Conservation (phyloP, 1,140 invertebrate species). For the Drosophila tristis region DNA sequence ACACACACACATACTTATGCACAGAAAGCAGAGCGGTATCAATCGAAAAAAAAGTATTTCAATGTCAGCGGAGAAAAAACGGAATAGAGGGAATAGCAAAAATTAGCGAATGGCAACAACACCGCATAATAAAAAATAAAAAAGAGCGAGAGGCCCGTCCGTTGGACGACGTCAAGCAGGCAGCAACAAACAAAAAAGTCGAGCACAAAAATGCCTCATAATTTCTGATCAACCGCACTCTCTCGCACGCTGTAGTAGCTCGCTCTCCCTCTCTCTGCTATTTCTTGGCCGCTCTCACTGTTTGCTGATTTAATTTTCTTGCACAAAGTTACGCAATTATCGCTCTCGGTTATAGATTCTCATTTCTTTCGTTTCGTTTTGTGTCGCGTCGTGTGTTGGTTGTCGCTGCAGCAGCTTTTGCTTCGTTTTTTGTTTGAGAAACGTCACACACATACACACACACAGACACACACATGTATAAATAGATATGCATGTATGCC, state of each 20-base stretch:
- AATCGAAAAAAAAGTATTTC: constrained; percentile 53
- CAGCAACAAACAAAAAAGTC: constrained; percentile 64
- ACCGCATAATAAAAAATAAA: neutral
- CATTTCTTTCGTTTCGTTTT: constrained; percentile 32
- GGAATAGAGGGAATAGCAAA: constrained; percentile 8
- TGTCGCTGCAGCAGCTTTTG: constrained; percentile 27
- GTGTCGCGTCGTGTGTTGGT: constrained; percentile 5
- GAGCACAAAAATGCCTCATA: constrained; percentile 37
- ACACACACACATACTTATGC: neutral
- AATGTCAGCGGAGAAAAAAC: constrained; percentile 60
- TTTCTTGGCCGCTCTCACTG: constrained; percentile 7
- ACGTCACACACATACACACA: constrained; percentile 23
- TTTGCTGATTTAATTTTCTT: constrained; percentile 3
- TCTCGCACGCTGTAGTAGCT: too few species aligned
- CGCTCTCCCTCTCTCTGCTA: neutral
- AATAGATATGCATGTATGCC: constrained; percentile 6
- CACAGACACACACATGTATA: neutral
- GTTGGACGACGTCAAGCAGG: constrained; percentile 27
- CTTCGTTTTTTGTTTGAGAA: constrained; percentile 41
- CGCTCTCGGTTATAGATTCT: constrained; percentile 44
- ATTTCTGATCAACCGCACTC: constrained; percentile 7
- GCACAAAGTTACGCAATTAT: constrained; percentile 68
- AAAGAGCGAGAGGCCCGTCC: constrained; percentile 9
- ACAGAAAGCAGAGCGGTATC: constrained; percentile 3
- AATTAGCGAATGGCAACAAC: constrained; percentile 21